A percentile compares a stretch with the other conserved stretches of the same genome.
Conservation (phyloP, 1,140 invertebrate genomes). For the Drosophila sucinea region DNA sequence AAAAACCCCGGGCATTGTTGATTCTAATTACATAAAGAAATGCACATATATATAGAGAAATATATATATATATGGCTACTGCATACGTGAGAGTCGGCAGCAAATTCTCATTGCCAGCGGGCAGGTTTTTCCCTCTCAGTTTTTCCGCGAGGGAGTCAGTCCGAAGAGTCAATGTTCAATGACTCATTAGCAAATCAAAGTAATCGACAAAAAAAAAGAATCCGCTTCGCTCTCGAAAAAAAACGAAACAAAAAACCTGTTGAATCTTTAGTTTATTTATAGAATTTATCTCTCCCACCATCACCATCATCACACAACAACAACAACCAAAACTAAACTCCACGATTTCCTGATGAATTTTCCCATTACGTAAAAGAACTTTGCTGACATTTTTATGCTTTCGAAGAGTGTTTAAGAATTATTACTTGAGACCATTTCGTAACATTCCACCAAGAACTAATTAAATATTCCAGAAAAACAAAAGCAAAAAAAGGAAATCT, state of each 20-base stretch:
- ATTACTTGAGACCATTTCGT: slow-evolving; percentile 37
- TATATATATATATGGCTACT: neutral
- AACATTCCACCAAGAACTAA: slow-evolving; percentile 47
- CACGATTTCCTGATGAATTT: slow-evolving; percentile 53
- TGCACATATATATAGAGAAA: neutral
- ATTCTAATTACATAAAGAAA: slow-evolving; percentile 55
- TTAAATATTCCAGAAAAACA: slow-evolving; percentile 53
- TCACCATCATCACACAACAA: no score
- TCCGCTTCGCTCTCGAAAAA: neutral
- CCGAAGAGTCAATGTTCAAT: neutral
- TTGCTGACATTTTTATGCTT: slow-evolving; percentile 51
- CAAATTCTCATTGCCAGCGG: neutral
- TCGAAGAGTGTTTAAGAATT: slow-evolving; percentile 30
- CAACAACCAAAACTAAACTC: slow-evolving; percentile 17
- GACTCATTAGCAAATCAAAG: neutral
- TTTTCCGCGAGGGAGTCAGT: slow-evolving; percentile 4
- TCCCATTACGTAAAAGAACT: slow-evolving; percentile 2
- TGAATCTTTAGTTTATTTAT: slow-evolving; percentile 39
- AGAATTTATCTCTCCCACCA: slow-evolving; percentile 40
- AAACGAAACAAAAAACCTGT: slow-evolving; percentile 47
- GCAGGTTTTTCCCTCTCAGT: slow-evolving; percentile 33
- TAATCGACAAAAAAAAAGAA: neutral
- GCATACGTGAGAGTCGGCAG: slow-evolving; percentile 10
- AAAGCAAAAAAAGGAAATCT: slow-evolving; percentile 15
- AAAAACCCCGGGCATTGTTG: slow-evolving; percentile 47